Conservation (phyloP, 2,113 vertebrate species). For the Apteryx mantelli region DNA sequence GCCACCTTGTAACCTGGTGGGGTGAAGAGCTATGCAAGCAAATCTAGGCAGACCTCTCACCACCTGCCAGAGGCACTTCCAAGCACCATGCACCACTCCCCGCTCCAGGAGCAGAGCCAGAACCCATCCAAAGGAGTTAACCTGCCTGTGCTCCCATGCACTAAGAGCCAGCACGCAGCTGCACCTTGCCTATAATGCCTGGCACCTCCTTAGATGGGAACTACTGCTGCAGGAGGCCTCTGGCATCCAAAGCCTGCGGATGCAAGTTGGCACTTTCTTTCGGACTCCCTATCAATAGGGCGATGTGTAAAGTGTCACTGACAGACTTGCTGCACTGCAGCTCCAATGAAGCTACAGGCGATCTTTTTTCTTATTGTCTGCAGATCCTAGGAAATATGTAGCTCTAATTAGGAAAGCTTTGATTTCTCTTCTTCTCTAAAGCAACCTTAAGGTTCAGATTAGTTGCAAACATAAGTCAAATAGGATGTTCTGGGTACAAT, state of each 20-base stretch:
- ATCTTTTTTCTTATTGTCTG: not conserved
- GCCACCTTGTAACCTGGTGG: not conserved
- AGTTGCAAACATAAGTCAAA: not conserved
- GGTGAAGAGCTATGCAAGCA: rapidly evolving
- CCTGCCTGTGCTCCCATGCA: rapidly evolving
- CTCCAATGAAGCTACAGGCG: not conserved
- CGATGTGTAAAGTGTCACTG: not conserved
- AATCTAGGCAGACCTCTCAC: not conserved
- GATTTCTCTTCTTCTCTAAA: not conserved
- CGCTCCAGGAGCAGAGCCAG: not conserved
- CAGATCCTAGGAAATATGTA: not conserved
- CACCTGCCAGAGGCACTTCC: not conserved
- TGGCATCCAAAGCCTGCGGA: not conserved
- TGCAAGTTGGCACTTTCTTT: not conserved
- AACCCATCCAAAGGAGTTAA: not conserved
- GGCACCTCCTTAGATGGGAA: not conserved
- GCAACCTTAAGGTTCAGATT: not conserved
- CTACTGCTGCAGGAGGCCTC: not conserved
- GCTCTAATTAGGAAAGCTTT: not conserved
- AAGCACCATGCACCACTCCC: not conserved
- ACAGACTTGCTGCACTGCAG: slow-evolving; percentile 59
- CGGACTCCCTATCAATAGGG: not conserved
- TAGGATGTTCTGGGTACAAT: not conserved
- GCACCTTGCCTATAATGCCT: not conserved
- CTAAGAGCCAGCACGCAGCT: not conserved